Evolutionary conservation across 1,140 invertebrate genomes (phyloP).

Genomic region (Belonocnema kinseyi): DNA sequence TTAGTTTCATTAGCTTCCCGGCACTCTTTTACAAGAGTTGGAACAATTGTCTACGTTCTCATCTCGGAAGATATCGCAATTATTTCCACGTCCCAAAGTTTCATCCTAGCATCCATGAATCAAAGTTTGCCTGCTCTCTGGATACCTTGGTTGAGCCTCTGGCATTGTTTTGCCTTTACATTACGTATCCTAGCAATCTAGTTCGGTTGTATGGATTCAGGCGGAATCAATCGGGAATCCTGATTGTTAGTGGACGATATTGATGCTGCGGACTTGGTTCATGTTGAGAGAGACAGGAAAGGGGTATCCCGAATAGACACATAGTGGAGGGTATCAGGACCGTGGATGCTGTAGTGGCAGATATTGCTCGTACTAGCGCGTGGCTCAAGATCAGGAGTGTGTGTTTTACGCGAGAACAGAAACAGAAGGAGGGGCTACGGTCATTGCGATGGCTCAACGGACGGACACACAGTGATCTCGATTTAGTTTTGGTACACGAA

Average conservation of each 20-base stretch:
- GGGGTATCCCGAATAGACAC: conserved; percentile 29
- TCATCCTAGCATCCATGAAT: not conserved
- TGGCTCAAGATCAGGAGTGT: conserved; percentile 28
- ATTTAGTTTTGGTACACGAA: conserved; percentile 55
- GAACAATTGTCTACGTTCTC: conserved; percentile 7
- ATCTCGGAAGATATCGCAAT: not conserved
- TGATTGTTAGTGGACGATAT: conserved; percentile 64
- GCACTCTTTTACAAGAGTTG: not conserved
- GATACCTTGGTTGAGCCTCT: not conserved
- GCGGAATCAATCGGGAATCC: conserved; percentile 65
- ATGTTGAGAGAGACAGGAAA: conserved; percentile 7
- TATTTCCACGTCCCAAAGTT: not conserved
- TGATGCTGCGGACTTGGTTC: conserved; percentile 56
- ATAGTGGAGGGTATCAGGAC: not conserved
- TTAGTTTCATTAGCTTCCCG: not conserved
- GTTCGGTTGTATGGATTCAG: conserved; percentile 22
- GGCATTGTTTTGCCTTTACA: conserved; percentile 18
- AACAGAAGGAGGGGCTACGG: conserved; percentile 17
- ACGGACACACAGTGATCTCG: conserved; percentile 42
- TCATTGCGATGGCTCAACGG: conserved; percentile 15
- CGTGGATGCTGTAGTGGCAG: conserved; percentile 6
- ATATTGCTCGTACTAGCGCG: conserved; percentile 1
- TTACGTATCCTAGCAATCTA: conserved; percentile 3
- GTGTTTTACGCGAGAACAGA: conserved; percentile 36
- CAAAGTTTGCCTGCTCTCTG: not conserved